phyloP scores from a whole-genome alignment of 2,888 invertebrate genomes.

The Antheraea assamensis region DNA sequence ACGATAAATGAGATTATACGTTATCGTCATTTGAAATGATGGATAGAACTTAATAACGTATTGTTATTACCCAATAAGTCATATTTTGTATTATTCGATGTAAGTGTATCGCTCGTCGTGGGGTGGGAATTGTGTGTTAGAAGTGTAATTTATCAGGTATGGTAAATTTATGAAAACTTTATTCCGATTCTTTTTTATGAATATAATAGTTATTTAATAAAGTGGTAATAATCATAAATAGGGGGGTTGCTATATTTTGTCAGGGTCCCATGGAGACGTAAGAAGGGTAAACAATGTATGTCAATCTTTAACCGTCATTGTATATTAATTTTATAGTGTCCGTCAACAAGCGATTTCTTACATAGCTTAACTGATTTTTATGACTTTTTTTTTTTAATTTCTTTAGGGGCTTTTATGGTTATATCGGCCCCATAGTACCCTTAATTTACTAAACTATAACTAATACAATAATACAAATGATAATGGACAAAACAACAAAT shows the following conservation, averaged over 20 bases:
- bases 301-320: no score
- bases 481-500: no score
- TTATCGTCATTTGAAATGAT: conserved; percentile 18
- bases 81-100: not conserved
- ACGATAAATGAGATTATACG: conserved; percentile 15
- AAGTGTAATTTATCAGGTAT: not conserved
- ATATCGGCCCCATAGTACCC: no score
- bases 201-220: not conserved
- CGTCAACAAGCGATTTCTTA: no score
- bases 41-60: conserved; percentile 3
- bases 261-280: no score
- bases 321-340: no score
- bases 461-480: no score
- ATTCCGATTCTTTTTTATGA: not conserved
- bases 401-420: no score
- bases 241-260: not conserved
- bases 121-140: not conserved
- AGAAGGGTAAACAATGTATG: no score
- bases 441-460: no score
- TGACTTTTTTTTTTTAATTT: no score
- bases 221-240: not conserved
- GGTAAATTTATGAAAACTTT: not conserved
- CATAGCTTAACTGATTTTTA: no score
- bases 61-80: conserved; percentile 4
- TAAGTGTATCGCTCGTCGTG: not conserved